Base-by-base conservation (phyloP, 2,113 vertebrate species). In the Pomatostomus ruficeps region DNA sequence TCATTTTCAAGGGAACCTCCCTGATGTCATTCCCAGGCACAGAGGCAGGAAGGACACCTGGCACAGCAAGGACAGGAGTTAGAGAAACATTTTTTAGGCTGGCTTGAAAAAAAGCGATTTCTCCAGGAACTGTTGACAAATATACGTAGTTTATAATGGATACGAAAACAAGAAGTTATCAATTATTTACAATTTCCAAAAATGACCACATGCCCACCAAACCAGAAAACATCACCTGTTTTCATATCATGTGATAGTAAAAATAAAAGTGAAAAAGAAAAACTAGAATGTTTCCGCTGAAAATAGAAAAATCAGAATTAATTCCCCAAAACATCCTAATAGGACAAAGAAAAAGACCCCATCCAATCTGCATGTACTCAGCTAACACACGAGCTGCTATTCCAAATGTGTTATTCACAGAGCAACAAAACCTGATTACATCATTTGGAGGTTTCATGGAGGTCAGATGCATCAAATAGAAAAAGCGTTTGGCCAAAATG, bases 401-500 rank as follows among this genome's bases (percentile, higher is more conserved):
- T 73, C 46, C 91, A 61, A 79, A 75, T 10, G 73, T 52, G 26
- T 59, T 78, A 76, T 49, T 81, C 77, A 87, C 42, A 86, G 48
- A 91, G 86, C 70, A 95, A 65, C 87, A 91, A 84, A 89, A 93
- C 4, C 62, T 85, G 84, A 54, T 42, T 48, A 61, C 76, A 85
- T 87, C 77, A 76, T 54, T 58, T 35, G 42, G 54, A 87, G 93
- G 74, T 51, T 95, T 85, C 45, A 25, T 5, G 28, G 85, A 92
- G 87, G 91, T 91, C 91, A 95, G 74, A 89, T n/a, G 78, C 88
- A 96, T 74, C 85, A 71, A 73, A 94, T 0, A 95, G 67, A 84
- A 52, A 72, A 94, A 94, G 57, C 21, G 78, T 83, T 88, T 73
- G 85, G 74, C 68, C 72, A 89, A 51, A 88, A 42, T 0, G 46